Evolutionary conservation across 2,888 invertebrate genomes (phyloP), one percentile per base, ranked within the genome.

Genomic region (Cataglyphis rosenhaueri): DNA sequence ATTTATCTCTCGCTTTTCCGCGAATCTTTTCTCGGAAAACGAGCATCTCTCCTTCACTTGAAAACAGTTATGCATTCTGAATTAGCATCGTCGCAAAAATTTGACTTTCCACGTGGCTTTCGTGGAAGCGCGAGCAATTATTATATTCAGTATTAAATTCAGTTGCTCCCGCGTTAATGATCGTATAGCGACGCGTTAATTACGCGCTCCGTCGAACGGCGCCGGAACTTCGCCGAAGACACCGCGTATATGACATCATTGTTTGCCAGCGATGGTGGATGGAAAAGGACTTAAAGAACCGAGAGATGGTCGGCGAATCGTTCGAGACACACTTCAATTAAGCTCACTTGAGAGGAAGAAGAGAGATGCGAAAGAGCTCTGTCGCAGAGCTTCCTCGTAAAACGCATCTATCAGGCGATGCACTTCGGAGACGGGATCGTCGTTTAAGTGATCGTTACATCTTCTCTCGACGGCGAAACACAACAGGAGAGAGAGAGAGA

Each of bases 311-410:
- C 70, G 81, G 59, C 73, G 25, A 52, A 64, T 44, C 21, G 73
- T 25, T 21, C 84, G 85, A 84, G 88, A 88, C 92, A 88, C 92
- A 87, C 87, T 91, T 92, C 86, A 92, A 92, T 92, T 92, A 91
- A 92, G 88, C 91, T 91, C 91, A 88, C 89, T 92, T 89, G 88
- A 89, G 84, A 81, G 85, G 25, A 25, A 35, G 52, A 84, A 87
- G 85, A 85, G 84, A 83, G 48, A n/a, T n/a, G 8, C 76, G 82
- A 84, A 79, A 29, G 32, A 21, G 79, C 84, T 78, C 84, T 32
- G 75, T 12, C 15, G 41, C 65, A 57, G 48, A 48, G 41, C 81
- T 87, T 85, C 87, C 83, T 75, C 83, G 86, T 85, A 85, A 87
- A 71, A 65, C 75, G 66, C 82, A n/a, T 79, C 65, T 71, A 81